These are phyloP conservation scores for Oceanodroma leucorhoa DNA, from an alignment of 2,797 vertebrate genomes.

Conservation along the genomic window DNA sequence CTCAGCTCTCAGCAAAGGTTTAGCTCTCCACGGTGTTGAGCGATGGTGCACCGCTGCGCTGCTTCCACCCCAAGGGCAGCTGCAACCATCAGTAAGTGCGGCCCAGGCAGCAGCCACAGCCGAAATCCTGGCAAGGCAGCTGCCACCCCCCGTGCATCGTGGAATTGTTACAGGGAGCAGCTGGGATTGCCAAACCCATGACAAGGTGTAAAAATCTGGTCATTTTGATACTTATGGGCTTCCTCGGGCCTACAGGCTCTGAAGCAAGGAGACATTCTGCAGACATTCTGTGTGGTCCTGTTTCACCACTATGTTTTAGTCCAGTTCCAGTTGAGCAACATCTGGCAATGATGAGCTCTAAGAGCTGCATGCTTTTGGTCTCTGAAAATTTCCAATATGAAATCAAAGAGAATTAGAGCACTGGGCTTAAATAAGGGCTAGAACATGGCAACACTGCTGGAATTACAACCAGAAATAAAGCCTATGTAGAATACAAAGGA, in stretches of 20 bases:
- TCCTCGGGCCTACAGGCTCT: background rate
- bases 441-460: background rate
- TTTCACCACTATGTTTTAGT: background rate
- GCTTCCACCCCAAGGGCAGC: background rate
- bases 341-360: background rate
- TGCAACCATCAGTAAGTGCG: fast-evolving
- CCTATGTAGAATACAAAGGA: background rate
- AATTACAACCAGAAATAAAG: background rate
- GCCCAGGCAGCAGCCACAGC: background rate
- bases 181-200: background rate
- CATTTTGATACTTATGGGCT: background rate
- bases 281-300: background rate
- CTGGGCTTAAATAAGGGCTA: background rate
- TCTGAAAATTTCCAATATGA: background rate
- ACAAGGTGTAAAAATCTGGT: background rate
- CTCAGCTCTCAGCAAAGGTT: background rate
- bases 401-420: background rate
- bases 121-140: background rate
- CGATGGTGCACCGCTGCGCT: fast-evolving
- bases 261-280: background rate
- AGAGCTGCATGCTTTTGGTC: background rate
- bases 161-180: background rate
- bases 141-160: fast-evolving
- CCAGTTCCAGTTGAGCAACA: background rate
- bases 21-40: background rate